These are phyloP conservation scores for Hystrix cristata DNA, from an alignment of 2,113 vertebrate genomes.

Conservation along the genomic window DNA sequence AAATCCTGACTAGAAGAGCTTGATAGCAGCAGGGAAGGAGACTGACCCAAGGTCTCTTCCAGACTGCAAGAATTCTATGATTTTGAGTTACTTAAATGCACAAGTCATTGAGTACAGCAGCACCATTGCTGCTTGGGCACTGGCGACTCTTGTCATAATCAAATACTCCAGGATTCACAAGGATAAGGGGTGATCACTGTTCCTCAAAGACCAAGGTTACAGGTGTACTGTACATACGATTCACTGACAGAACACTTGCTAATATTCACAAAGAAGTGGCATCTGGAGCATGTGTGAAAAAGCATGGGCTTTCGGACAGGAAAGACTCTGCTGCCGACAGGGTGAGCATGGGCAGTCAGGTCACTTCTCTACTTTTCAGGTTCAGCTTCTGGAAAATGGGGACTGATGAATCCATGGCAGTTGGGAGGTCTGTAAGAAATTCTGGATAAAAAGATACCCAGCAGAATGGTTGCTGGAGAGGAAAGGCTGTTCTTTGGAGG, in stretches of 20 bases:
- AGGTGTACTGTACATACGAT: not conserved
- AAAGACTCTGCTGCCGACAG: not conserved
- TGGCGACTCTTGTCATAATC: not conserved
- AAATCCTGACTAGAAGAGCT: not conserved
- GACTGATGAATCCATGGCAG: not conserved
- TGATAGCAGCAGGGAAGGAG: not conserved
- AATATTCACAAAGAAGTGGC: not conserved
- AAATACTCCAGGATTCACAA: not conserved
- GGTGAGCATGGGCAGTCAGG: not conserved
- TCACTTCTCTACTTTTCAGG: not conserved
- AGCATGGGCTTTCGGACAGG: not conserved
- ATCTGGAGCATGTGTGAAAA: fast-evolving
- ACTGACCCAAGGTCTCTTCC: not conserved
- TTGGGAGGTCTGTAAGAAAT: not conserved
- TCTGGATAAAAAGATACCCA: not conserved
- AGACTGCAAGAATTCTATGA: not conserved
- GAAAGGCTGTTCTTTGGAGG: not conserved
- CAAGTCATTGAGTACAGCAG: not conserved
- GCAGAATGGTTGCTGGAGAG: not conserved
- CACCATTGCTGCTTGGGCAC: not conserved
- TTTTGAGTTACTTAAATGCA: not conserved
- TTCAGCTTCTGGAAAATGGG: not conserved
- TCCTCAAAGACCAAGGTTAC: not conserved
- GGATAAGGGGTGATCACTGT: not conserved
- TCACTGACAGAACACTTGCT: too few relatives aligned